Conservation (phyloP, 2,888 invertebrate genomes). For the Hemistola chrysoprasaria region DNA sequence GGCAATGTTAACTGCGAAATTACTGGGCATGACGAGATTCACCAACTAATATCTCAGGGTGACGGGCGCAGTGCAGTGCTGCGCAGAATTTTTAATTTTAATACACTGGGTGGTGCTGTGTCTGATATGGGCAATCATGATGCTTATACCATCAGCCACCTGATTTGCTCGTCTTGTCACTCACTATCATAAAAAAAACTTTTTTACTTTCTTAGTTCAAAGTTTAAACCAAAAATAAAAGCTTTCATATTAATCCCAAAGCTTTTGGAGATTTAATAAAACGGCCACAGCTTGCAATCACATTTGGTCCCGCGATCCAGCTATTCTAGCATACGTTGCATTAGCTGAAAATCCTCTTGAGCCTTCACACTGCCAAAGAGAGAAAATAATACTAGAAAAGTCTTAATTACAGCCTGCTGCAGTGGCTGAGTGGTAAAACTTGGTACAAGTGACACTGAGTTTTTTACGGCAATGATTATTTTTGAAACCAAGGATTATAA, state of each 20-base stretch:
- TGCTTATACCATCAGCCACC: no score
- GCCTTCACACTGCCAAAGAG: constrained; percentile 31
- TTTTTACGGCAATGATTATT: neutral
- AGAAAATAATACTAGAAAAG: constrained; percentile 31
- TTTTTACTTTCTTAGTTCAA: no score
- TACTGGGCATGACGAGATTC: no score
- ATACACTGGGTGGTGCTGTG: no score
- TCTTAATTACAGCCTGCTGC: constrained; percentile 11
- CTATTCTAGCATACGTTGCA: constrained; percentile 40
- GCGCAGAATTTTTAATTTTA: no score
- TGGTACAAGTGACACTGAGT: constrained; percentile 3
- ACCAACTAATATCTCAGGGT: no score
- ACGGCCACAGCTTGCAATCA: constrained; percentile 25
- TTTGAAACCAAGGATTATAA: no score
- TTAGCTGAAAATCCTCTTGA: constrained; percentile 48
- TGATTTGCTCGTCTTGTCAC: no score
- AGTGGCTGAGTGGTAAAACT: constrained; percentile 6
- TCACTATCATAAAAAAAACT: no score
- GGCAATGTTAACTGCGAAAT: no score
- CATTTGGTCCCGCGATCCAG: constrained; percentile 41
- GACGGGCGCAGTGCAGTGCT: no score
- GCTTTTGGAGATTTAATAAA: constrained; percentile 9
- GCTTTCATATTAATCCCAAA: neutral
- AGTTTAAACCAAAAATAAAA: neutral
- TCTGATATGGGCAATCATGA: no score